Conservation (phyloP, 2,797 vertebrate genomes). For the Melanotaenia parkinsoni region DNA sequence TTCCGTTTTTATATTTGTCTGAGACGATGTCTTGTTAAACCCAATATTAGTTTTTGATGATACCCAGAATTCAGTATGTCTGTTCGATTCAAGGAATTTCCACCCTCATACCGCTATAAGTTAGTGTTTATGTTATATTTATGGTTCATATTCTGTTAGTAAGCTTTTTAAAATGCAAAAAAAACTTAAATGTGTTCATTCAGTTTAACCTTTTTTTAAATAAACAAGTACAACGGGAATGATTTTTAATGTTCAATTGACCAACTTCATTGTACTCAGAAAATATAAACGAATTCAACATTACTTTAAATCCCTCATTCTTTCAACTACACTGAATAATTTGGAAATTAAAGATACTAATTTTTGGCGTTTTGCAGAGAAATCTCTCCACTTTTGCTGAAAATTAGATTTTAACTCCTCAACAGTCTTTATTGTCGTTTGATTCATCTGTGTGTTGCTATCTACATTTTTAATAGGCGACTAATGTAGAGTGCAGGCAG, state of each 20-base stretch:
- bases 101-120: neutral
- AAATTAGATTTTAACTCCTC: neutral
- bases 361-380: neutral
- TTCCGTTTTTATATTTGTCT: slow-evolving; percentile 35
- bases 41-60: slow-evolving; percentile 8
- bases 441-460: neutral
- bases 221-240: too few relatives aligned
- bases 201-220: neutral
- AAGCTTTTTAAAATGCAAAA: too few relatives aligned
- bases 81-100: neutral
- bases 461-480: neutral
- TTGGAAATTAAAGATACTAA: neutral
- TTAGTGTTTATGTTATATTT: neutral
- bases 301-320: neutral
- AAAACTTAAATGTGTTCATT: neutral
- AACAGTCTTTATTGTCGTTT: too few relatives aligned
- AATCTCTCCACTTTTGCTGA: neutral
- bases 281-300: neutral
- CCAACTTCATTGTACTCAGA: neutral
- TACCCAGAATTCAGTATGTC: neutral
- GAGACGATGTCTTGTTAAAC: slow-evolving; percentile 3
- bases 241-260: neutral
- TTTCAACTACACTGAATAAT: neutral
- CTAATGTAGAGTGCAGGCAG: too few relatives aligned
- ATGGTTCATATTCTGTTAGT: too few relatives aligned